Conservation (phyloP, 2,113 vertebrate species). For the Panurus biarmicus region DNA sequence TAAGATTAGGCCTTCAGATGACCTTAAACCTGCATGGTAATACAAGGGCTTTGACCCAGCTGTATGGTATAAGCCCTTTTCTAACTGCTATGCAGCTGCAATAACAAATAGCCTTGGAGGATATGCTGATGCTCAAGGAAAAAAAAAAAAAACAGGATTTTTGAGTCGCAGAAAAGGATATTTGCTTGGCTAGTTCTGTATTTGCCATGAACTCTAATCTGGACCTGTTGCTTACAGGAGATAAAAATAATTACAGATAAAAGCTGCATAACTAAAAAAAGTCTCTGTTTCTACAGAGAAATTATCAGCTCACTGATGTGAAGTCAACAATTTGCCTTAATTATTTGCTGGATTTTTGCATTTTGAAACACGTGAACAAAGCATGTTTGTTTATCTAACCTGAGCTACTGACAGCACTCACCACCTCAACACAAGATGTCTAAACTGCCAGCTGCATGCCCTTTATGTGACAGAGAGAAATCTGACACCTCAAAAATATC, state of each 20-base stretch:
- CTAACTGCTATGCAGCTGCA: neutral
- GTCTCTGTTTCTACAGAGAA: neutral
- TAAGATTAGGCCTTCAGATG: neutral
- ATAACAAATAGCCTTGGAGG: neutral
- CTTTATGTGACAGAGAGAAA: neutral
- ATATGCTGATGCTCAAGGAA: neutral
- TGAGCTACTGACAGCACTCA: neutral
- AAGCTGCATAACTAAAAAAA: neutral
- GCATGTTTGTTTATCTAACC: neutral
- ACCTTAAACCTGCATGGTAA: neutral
- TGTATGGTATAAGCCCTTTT: neutral
- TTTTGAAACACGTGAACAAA: neutral
- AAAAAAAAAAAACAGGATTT: neutral
- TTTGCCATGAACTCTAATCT: neutral
- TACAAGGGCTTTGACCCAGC: neutral
- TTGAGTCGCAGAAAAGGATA: neutral
- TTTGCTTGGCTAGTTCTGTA: slow-evolving; percentile 6
- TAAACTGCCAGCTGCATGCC: neutral
- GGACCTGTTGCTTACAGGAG: neutral
- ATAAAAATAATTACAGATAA: slow-evolving; percentile 22
- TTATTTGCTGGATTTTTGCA: neutral
- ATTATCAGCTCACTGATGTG: neutral
- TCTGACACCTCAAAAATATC: neutral
- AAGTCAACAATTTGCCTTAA: neutral
- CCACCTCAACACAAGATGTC: neutral